Conservation (phyloP, 2,113 vertebrate genomes). For the Serinus canaria region DNA sequence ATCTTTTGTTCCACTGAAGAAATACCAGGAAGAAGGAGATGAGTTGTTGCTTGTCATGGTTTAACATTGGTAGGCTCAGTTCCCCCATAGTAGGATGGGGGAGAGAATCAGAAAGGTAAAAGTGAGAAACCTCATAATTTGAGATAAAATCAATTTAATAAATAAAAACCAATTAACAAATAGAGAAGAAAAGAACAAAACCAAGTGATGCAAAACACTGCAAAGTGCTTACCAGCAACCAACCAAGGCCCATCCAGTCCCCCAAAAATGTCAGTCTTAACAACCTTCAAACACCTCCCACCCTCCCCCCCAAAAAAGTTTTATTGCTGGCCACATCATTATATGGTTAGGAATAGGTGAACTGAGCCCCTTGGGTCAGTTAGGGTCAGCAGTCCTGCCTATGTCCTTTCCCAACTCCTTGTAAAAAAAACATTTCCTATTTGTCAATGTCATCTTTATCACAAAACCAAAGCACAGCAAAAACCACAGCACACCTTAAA, state of each 20-base stretch:
- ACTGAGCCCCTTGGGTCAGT: not conserved
- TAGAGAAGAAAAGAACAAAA: not conserved
- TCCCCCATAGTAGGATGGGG: accelerated
- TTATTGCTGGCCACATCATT: not conserved
- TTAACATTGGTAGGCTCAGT: not conserved
- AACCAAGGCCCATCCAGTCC: not conserved
- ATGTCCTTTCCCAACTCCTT: not conserved
- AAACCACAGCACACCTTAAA: no score
- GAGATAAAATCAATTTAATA: not conserved
- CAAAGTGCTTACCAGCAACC: not conserved
- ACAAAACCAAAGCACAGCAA: not conserved
- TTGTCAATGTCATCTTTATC: not conserved
- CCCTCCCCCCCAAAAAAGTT: not conserved
- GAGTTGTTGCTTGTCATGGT: not conserved
- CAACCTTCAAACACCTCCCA: not conserved
- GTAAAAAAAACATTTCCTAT: not conserved
- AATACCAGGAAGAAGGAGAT: not conserved
- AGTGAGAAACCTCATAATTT: not conserved
- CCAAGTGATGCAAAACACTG: not conserved
- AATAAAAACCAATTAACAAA: not conserved
- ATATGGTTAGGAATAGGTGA: not conserved
- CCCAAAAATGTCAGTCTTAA: not conserved
- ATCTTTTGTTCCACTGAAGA: not conserved
- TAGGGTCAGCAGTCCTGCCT: no score
- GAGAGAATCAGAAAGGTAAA: not conserved